Percentiles rank a stretch among this genome's conserved stretches.
phyloP scores from a whole-genome alignment of 2,113 vertebrate genomes.

The Oreocharis arfaki region DNA sequence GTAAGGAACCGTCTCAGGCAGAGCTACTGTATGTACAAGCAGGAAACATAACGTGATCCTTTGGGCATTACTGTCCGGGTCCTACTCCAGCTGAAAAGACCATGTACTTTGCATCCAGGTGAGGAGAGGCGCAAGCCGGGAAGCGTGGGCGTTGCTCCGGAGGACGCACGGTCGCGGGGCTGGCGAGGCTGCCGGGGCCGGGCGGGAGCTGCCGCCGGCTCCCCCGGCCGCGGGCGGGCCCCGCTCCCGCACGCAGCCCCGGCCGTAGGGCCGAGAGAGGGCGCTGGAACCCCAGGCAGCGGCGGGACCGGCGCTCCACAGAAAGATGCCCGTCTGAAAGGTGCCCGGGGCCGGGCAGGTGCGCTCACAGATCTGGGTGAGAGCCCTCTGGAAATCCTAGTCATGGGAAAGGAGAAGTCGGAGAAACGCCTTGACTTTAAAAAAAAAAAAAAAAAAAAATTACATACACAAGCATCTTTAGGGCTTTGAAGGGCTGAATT shows the following conservation, averaged over 20 bases:
- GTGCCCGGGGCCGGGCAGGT: background rate
- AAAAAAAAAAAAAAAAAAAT: too few relatives aligned
- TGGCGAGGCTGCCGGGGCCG: background rate
- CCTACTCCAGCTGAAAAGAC: background rate
- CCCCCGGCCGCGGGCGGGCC: background rate
- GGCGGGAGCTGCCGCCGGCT: background rate
- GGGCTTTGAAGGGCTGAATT: conserved; percentile 1
- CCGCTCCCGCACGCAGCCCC: background rate
- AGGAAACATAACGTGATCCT: background rate
- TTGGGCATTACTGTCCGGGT: too few relatives aligned
- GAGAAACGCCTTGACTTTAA: background rate
- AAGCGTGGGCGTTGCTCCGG: accelerated
- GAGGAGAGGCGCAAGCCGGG: too few relatives aligned
- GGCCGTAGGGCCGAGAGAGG: background rate
- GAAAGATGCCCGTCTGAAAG: accelerated
- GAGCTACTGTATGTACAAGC: background rate
- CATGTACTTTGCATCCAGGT: accelerated
- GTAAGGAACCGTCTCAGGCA: background rate
- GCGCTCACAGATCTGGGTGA: accelerated
- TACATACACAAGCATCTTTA: background rate
- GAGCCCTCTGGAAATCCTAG: accelerated
- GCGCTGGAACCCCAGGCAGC: background rate
- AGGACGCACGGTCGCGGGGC: background rate
- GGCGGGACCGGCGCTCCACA: background rate
- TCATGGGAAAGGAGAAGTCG: background rate